Conservation (phyloP, 2,113 vertebrate species). For the Apteryx mantelli region DNA sequence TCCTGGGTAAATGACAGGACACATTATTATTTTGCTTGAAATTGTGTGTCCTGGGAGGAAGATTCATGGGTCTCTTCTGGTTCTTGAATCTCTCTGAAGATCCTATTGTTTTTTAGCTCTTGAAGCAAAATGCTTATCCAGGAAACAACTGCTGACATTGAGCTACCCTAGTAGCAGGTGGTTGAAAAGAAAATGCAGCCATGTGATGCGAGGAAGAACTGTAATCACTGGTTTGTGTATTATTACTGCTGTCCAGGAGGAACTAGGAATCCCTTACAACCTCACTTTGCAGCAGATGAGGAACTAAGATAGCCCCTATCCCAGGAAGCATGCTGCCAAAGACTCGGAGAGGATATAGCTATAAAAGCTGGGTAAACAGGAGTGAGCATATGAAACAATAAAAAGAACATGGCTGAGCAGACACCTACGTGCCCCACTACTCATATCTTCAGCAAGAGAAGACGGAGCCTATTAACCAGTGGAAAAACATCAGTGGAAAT, state of each 20-base stretch:
- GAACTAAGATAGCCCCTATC: constrained; percentile 6
- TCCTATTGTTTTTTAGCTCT: constrained; percentile 10
- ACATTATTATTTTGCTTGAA: neutral
- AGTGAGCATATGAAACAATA: constrained; percentile 31
- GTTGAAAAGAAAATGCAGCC: constrained; percentile 25
- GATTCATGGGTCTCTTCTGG: constrained; percentile 11
- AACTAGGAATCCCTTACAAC: neutral
- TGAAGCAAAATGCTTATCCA: constrained; percentile 34
- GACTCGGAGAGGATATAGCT: constrained; percentile 2
- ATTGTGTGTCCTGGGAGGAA: constrained; percentile 10
- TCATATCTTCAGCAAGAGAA: neutral
- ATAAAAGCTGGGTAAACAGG: constrained; percentile 58
- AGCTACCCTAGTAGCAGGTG: neutral
- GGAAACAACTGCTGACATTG: constrained; percentile 46
- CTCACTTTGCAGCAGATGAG: constrained; percentile 25
- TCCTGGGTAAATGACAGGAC: neutral
- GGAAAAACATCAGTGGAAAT: neutral
- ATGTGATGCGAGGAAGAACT: constrained; percentile 27
- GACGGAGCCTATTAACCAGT: neutral
- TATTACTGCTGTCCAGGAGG: constrained; percentile 42
- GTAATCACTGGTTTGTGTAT: constrained; percentile 23
- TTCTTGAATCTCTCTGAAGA: constrained; percentile 36
- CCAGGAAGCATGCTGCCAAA: constrained; percentile 29
- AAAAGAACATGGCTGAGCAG: neutral
- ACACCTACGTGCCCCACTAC: neutral